These are phyloP conservation scores for Ptilonorhynchus violaceus DNA, from an alignment of 2,113 vertebrate genomes.

Conservation along the genomic window DNA sequence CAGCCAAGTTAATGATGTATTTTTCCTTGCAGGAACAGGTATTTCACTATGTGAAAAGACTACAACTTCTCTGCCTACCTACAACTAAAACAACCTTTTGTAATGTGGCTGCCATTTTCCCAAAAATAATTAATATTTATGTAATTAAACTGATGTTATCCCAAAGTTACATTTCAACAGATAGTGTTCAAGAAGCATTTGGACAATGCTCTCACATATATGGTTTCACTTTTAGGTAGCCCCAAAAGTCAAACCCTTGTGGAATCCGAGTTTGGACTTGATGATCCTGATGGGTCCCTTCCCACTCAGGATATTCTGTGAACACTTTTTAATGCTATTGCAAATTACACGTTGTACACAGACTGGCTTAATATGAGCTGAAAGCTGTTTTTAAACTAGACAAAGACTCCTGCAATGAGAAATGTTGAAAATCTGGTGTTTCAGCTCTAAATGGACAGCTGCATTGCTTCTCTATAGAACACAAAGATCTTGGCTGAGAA, in stretches of 20 bases:
- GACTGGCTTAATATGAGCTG: not conserved
- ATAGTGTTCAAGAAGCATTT: not conserved
- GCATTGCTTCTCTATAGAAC: not conserved
- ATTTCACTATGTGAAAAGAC: not conserved
- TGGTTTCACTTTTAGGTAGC: not conserved
- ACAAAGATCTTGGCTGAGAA: not conserved
- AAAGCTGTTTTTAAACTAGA: not conserved
- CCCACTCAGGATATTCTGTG: not conserved
- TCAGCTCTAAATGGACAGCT: not conserved
- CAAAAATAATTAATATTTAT: not conserved
- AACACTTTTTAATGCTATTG: not conserved
- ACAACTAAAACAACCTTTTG: not conserved
- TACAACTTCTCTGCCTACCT: not conserved
- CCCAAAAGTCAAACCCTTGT: not conserved
- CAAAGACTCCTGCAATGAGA: not conserved
- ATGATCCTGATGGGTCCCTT: not conserved
- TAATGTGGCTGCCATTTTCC: not conserved
- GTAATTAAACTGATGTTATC: not conserved
- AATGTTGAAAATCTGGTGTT: not conserved
- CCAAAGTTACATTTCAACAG: not conserved
- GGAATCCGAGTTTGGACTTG: not conserved
- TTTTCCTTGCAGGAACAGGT: not conserved
- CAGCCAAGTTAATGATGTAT: not conserved
- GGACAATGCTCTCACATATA: not conserved
- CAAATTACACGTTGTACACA: not conserved